These are phyloP conservation scores for Dione juno DNA, from an alignment of 2,888 invertebrate genomes.

Conservation along the genomic window DNA sequence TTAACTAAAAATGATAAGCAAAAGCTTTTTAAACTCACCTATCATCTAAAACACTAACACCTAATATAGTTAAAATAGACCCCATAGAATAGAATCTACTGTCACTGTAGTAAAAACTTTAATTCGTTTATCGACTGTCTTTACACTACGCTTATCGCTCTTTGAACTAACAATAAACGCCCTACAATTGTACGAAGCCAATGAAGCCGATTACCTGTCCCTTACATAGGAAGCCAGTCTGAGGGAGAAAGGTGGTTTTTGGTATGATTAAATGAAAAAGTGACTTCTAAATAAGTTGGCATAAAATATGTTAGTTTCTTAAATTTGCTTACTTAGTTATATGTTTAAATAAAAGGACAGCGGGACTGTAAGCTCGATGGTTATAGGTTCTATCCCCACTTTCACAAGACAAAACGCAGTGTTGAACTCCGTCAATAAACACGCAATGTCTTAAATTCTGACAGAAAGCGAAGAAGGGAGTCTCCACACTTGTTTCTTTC, in stretches of 20 bases:
- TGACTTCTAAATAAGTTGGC: background rate
- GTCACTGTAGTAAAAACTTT: background rate
- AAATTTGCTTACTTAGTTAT: no score
- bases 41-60: slow-evolving; percentile 13
- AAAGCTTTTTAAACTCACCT: slow-evolving; percentile 19
- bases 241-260: slow-evolving; percentile 25
- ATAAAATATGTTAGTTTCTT: background rate
- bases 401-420: no score
- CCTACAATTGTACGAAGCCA: slow-evolving; percentile 17
- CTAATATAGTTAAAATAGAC: slow-evolving; percentile 36
- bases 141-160: slow-evolving; percentile 18
- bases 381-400: background rate
- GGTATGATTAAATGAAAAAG: slow-evolving; percentile 26
- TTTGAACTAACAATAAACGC: slow-evolving; percentile 8
- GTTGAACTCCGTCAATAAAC: no score
- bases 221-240: background rate
- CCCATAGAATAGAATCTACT: slow-evolving; percentile 31
- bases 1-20: background rate
- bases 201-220: slow-evolving; percentile 16
- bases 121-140: slow-evolving; percentile 1
- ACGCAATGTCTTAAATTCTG: no score
- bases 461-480: no score
- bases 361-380: background rate
- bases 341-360: no score
- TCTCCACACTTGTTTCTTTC: no score